Evolutionary conservation across 2,113 vertebrate genomes (phyloP).

Genomic region (Poecilia latipinna): DNA sequence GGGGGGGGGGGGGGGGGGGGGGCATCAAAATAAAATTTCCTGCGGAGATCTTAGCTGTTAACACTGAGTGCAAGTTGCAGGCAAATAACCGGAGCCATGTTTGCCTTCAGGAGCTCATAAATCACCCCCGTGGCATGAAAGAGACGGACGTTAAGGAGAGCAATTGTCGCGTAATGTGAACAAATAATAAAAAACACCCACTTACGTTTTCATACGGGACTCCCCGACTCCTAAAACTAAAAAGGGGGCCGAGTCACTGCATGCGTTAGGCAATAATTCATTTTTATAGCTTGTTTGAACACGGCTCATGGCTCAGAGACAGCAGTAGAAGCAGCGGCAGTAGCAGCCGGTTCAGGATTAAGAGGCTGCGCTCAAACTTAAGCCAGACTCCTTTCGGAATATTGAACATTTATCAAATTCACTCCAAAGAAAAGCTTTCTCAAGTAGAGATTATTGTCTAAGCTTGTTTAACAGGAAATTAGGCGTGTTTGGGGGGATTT

Average conservation of each 20-base stretch:
- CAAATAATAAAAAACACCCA: constrained; percentile 89
- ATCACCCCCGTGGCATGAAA: constrained; percentile 97
- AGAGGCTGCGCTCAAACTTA: constrained; percentile 61
- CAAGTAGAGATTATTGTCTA: neutral
- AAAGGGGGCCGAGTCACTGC: constrained; percentile 85
- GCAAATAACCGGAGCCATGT: constrained; percentile 82
- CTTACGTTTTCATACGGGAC: constrained; percentile 89
- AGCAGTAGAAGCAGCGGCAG: constrained; percentile 24
- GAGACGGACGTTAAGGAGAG: constrained; percentile 96
- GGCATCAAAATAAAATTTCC: constrained; percentile 19
- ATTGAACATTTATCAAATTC: constrained; percentile 32
- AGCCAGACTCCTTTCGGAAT: constrained; percentile 38
- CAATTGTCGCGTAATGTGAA: constrained; percentile 93
- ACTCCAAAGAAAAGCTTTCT: constrained; percentile 33
- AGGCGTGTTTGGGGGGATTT: constrained; percentile 19
- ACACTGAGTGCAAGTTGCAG: constrained; percentile 65
- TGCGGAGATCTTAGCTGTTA: constrained; percentile 38
- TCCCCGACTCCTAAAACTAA: constrained; percentile 84
- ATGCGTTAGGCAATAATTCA: constrained; percentile 94
- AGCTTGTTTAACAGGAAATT: constrained; percentile 7
- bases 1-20: neutral
- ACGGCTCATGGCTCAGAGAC: constrained; percentile 80
- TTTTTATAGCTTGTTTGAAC: constrained; percentile 98
- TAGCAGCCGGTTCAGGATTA: constrained; percentile 47
- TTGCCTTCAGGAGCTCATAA: constrained; percentile 95